Conservation (phyloP, 2,113 vertebrate genomes). For the Arvicanthis niloticus region DNA sequence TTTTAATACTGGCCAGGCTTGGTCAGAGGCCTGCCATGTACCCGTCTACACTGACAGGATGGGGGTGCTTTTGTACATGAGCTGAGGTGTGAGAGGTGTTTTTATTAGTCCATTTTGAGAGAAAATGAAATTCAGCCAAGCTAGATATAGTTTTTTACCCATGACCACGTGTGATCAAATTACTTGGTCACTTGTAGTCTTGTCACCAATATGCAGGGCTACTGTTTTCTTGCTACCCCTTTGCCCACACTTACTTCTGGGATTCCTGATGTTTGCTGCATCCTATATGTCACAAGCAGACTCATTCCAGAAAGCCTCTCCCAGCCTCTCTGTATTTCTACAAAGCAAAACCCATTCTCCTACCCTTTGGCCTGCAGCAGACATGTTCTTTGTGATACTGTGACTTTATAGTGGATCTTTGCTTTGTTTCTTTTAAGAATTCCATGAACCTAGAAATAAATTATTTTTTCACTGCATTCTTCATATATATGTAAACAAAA, state of each 20-base stretch:
- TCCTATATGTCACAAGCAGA: neutral
- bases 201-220: neutral
- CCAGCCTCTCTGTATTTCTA: neutral
- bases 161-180: neutral
- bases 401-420: slow-evolving; percentile 42
- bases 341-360: neutral
- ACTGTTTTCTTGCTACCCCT: neutral
- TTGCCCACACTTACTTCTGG: neutral
- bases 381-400: slow-evolving; percentile 32
- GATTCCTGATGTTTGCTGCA: neutral
- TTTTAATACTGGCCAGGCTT: neutral
- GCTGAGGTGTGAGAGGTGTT: neutral
- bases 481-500: slow-evolving; percentile 82
- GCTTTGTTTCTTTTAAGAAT: slow-evolving; percentile 74
- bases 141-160: neutral
- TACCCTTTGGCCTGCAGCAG: slow-evolving; percentile 22
- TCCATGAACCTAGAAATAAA: slow-evolving; percentile 74
- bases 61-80: neutral
- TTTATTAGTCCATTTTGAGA: neutral
- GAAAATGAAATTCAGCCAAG: neutral
- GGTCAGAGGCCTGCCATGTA: neutral
- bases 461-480: slow-evolving; percentile 77
- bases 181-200: neutral
- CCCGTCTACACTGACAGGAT: neutral
- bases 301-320: neutral